These are phyloP conservation scores for Ispidina lecontei DNA, from an alignment of 2,797 vertebrate genomes.

Conservation along the genomic window DNA sequence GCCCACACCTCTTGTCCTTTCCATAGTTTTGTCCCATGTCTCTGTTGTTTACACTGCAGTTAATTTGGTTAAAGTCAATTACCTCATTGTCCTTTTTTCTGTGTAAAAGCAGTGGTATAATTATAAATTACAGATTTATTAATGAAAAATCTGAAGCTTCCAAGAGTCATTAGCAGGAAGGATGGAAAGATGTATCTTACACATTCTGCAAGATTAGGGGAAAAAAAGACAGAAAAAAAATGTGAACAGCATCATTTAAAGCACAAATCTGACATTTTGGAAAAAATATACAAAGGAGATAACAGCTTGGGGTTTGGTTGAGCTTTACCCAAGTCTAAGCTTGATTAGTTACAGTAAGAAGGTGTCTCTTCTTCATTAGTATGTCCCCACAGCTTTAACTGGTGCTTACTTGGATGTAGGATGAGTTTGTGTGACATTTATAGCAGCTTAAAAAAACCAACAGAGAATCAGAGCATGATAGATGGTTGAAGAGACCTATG, in stretches of 20 bases:
- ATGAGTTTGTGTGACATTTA: background rate
- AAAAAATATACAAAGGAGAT: background rate
- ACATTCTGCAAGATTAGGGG: background rate
- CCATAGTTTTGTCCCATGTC: background rate
- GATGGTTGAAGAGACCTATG: too few species aligned
- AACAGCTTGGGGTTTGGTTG: background rate
- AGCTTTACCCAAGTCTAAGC: background rate
- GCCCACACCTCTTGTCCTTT: slow-evolving; percentile 15
- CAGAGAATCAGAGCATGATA: too few species aligned
- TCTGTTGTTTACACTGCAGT: slow-evolving; percentile 36
- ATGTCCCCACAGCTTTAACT: background rate
- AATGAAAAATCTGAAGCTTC: background rate
- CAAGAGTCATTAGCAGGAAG: background rate
- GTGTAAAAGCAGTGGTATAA: background rate
- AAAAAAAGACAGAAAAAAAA: background rate
- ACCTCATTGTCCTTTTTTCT: background rate
- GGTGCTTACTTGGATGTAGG: background rate
- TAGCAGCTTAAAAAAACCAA: background rate
- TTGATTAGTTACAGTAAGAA: background rate
- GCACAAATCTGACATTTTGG: background rate
- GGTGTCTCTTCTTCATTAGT: background rate
- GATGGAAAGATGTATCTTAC: background rate
- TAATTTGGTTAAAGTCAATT: background rate
- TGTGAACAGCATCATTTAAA: background rate
- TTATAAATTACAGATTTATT: background rate